Conservation (phyloP, 1,140 invertebrate genomes). For the Solen grandis region DNA sequence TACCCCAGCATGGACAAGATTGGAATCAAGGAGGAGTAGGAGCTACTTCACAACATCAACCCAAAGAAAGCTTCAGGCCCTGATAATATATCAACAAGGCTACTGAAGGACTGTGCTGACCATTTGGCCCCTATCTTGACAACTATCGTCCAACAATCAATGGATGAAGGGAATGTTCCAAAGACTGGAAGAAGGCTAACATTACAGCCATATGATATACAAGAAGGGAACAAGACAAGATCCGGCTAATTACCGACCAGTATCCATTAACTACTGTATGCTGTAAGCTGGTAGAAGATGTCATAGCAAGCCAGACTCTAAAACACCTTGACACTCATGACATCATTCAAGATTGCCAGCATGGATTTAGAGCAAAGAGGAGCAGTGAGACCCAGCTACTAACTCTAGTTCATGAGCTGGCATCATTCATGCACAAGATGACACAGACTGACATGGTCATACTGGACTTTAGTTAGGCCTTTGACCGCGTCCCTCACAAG, state of each 20-base stretch:
- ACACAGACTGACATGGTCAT: conserved; percentile 4
- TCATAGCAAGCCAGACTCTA: conserved; percentile 38
- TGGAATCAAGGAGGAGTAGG: too few species aligned
- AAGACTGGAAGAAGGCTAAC: conserved; percentile 24
- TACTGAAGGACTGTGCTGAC: conserved; percentile 26
- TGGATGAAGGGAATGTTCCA: conserved; percentile 14
- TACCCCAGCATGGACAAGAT: too few species aligned
- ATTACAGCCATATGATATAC: conserved; percentile 6
- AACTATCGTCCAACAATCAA: neutral
- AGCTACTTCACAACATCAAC: too few species aligned
- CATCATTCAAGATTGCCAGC: conserved; percentile 33
- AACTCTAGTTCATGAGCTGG: conserved; percentile 28
- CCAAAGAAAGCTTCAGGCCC: too few species aligned
- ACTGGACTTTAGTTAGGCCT: conserved; percentile 37
- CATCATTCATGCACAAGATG: neutral
- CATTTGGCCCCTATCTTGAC: conserved; percentile 18
- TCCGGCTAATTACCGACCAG: conserved; percentile 34
- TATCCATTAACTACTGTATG: conserved; percentile 51
- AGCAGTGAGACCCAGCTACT: conserved; percentile 45
- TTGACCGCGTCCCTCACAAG: conserved; percentile 30
- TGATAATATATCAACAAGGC: too few species aligned
- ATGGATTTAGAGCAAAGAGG: conserved; percentile 48
- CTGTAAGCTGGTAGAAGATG: conserved; percentile 51
- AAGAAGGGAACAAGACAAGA: conserved; percentile 45
- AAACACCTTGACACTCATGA: conserved; percentile 27